Percentiles rank a stretch among this genome's conserved stretches.
phyloP scores from a whole-genome alignment of 2,888 invertebrate species.

The Cataglyphis rosenhaueri region DNA sequence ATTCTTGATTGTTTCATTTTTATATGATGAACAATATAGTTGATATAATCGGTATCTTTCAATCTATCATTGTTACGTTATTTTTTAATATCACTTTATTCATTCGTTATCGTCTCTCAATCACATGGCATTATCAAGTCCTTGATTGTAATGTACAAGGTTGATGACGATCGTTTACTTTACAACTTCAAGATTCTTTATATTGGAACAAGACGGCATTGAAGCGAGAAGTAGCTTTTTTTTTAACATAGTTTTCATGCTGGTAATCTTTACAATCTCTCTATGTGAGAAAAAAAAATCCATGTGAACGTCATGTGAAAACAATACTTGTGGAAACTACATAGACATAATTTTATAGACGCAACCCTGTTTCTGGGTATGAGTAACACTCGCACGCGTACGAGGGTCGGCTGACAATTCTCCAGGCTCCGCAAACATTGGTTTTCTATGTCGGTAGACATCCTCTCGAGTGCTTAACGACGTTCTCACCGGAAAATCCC shows the following conservation, averaged over 20 bases:
- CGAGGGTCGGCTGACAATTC: slow-evolving; percentile 25
- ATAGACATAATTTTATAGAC: not conserved
- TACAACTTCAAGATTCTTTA: not conserved
- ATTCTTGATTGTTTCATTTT: not conserved
- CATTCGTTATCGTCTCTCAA: slow-evolving; percentile 17
- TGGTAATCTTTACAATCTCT: no score
- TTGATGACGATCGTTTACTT: slow-evolving; percentile 14
- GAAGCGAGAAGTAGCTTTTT: not conserved
- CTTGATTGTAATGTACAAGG: slow-evolving; percentile 19
- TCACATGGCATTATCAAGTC: slow-evolving; percentile 19
- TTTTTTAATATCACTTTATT: slow-evolving; percentile 8
- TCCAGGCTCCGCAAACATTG: slow-evolving; percentile 27
- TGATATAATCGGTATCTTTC: not conserved
- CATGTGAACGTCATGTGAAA: slow-evolving; percentile 6
- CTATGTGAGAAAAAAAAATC: not conserved
- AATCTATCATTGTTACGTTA: not conserved
- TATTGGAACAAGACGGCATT: not conserved
- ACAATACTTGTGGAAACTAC: slow-evolving; percentile 5
- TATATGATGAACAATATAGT: not conserved
- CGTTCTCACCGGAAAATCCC: slow-evolving; percentile 44
- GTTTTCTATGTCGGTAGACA: not conserved
- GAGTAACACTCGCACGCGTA: not conserved
- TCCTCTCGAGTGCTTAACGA: slow-evolving; percentile 27
- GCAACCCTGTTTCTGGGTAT: slow-evolving; percentile 15
- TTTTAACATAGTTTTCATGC: not conserved